Conservation (phyloP, 2,797 vertebrate species). For the Valencia hispanica region DNA sequence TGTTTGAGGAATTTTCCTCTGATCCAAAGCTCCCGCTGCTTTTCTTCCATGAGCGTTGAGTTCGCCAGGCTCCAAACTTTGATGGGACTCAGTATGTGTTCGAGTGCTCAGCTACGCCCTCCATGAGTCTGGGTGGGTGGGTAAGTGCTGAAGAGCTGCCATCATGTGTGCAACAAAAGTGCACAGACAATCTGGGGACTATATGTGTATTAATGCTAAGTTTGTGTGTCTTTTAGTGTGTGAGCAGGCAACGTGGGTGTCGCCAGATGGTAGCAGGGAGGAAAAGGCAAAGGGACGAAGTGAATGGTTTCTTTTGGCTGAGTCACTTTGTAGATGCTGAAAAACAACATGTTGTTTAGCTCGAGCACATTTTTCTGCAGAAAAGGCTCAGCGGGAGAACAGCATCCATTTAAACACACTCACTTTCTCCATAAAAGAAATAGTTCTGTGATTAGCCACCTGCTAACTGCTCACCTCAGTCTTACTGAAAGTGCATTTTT, state of each 20-base stretch:
- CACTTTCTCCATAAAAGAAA: constrained; percentile 5
- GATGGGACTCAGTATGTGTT: constrained; percentile 12
- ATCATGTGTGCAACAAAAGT: constrained; percentile 48
- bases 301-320: constrained; percentile 40
- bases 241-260: constrained; percentile 40
- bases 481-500: neutral
- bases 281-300: constrained; percentile 45
- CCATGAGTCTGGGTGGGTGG: constrained; percentile 37
- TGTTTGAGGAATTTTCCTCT: constrained; percentile 39
- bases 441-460: constrained; percentile 25
- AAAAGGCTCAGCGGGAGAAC: constrained; percentile 18
- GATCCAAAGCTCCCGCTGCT: constrained; percentile 40
- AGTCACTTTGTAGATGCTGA: constrained; percentile 47
- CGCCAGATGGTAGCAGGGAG: constrained; percentile 70
- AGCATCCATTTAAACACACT: constrained; percentile 7
- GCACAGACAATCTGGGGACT: constrained; percentile 43
- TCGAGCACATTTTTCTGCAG: constrained; percentile 10
- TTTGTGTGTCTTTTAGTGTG: constrained; percentile 13
- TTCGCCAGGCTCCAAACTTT: constrained; percentile 21
- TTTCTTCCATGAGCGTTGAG: constrained; percentile 30
- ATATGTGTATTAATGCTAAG: constrained; percentile 32
- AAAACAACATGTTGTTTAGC: constrained; percentile 37
- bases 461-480: constrained; percentile 13
- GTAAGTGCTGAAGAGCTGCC: constrained; percentile 48
- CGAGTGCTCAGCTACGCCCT: constrained; percentile 30